A percentile compares a stretch with the other conserved stretches of the same genome.
Evolutionary conservation across 2,113 vertebrate genomes (phyloP).

Genomic region (Tauraco erythrolophus): DNA sequence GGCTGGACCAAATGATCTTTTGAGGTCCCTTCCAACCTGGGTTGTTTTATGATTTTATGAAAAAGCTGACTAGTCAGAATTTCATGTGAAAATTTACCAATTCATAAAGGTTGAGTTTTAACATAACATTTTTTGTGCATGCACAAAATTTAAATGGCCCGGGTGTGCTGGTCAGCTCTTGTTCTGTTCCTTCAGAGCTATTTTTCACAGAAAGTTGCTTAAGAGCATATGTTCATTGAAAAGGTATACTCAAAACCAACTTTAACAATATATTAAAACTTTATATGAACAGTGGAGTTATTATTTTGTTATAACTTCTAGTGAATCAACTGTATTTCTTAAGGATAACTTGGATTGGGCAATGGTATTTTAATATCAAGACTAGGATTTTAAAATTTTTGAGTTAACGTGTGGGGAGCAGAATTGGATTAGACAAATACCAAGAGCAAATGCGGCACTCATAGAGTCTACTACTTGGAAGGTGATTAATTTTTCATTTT

Average conservation of each 20-base stretch:
- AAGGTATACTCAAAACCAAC: neutral
- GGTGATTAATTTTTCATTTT: neutral
- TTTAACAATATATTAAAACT: neutral
- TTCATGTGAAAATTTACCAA: neutral
- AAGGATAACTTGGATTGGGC: neutral
- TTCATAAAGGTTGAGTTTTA: neutral
- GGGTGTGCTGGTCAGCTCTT: neutral
- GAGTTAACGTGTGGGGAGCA: neutral
- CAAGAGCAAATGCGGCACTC: fast-evolving
- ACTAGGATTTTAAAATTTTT: neutral
- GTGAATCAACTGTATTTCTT: neutral
- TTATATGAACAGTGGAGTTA: neutral
- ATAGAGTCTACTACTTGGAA: neutral
- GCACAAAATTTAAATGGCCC: neutral
- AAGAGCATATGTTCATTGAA: neutral
- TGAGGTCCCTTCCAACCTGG: neutral
- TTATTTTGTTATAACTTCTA: neutral
- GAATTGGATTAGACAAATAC: neutral
- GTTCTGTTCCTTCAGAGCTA: neutral
- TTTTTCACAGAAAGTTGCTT: neutral
- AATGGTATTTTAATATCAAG: neutral
- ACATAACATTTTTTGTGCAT: neutral
- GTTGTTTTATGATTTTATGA: neutral
- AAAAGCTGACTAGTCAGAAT: neutral
- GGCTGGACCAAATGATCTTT: neutral